A percentile compares a stretch with the other conserved stretches of the same genome.
Conservation (phyloP, 2,888 invertebrate genomes). For the Phymatocera aterrima region DNA sequence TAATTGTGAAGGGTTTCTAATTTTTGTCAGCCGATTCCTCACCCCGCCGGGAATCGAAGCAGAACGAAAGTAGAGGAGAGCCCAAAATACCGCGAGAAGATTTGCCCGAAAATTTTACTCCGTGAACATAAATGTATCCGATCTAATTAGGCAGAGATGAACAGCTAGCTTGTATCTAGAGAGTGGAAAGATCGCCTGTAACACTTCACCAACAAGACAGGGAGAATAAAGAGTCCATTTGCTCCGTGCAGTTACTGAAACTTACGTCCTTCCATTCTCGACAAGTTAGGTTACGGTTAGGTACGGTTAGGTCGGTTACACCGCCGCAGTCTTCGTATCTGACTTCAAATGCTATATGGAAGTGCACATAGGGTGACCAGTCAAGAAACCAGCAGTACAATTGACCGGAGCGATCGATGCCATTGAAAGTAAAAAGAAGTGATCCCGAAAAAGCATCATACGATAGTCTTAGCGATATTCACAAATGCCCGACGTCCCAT, state of each 20-base stretch:
- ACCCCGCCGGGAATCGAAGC: too few species aligned
- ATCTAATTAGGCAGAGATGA: neutral
- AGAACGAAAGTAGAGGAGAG: too few species aligned
- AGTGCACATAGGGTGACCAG: neutral
- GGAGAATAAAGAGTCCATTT: neutral
- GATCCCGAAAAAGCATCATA: too few species aligned
- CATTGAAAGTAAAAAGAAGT: too few species aligned
- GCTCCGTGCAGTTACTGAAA: neutral
- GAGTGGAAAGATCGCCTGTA: neutral
- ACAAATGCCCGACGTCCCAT: too few species aligned
- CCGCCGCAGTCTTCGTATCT: neutral
- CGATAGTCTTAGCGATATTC: too few species aligned
- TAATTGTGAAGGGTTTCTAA: neutral
- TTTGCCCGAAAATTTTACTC: constrained; percentile 42
- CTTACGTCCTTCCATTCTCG: neutral
- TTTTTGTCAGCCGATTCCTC: too few species aligned
- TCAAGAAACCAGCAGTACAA: neutral
- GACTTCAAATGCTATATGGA: neutral
- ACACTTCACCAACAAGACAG: too few species aligned
- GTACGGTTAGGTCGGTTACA: neutral
- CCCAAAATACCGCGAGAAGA: constrained; percentile 24
- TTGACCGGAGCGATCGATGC: too few species aligned
- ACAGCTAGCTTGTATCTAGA: neutral
- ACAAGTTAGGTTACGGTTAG: too few species aligned
- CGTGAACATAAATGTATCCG: neutral